Evolutionary conservation across 2,888 invertebrate species (phyloP).

Genomic region (Sclerodermus sp.): DNA sequence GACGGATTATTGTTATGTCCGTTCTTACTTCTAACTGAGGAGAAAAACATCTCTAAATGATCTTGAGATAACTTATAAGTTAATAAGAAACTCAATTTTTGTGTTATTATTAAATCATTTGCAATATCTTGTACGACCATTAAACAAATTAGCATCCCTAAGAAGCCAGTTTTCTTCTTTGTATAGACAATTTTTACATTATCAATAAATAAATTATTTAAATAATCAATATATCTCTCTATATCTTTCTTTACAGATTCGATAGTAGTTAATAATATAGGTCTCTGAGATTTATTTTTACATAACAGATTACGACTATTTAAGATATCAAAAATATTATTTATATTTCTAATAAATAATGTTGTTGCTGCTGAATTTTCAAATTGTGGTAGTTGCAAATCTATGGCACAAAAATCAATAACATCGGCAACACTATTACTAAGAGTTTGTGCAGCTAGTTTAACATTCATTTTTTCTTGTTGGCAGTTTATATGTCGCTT

Average conservation of each 20-base stretch:
- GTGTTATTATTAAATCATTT: neutral
- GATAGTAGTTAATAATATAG: too few relatives aligned
- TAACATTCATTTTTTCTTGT: neutral
- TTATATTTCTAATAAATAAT: slow-evolving; percentile 3
- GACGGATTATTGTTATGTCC: slow-evolving; percentile 3
- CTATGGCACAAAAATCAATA: neutral
- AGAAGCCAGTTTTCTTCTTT: slow-evolving; percentile 1
- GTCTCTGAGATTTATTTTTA: slow-evolving; percentile 1
- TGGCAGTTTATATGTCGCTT: neutral
- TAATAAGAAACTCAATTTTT: slow-evolving; percentile 1
- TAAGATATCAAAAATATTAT: slow-evolving; percentile 2
- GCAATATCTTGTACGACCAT: neutral
- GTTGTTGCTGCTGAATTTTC: neutral
- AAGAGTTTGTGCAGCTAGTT: neutral
- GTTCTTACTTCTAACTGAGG: neutral
- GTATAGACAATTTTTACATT: neutral
- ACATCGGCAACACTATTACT: neutral
- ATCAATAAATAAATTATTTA: too few relatives aligned
- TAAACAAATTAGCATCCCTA: slow-evolving; percentile 4
- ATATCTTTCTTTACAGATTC: too few relatives aligned
- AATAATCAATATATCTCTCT: too few relatives aligned
- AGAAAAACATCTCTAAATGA: slow-evolving; percentile 1
- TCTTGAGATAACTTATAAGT: slow-evolving; percentile 2
- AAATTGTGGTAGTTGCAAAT: neutral
- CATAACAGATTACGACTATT: slow-evolving; percentile 3